Conservation (phyloP, 2,797 vertebrate genomes). For the Halcyon leucocephala region DNA sequence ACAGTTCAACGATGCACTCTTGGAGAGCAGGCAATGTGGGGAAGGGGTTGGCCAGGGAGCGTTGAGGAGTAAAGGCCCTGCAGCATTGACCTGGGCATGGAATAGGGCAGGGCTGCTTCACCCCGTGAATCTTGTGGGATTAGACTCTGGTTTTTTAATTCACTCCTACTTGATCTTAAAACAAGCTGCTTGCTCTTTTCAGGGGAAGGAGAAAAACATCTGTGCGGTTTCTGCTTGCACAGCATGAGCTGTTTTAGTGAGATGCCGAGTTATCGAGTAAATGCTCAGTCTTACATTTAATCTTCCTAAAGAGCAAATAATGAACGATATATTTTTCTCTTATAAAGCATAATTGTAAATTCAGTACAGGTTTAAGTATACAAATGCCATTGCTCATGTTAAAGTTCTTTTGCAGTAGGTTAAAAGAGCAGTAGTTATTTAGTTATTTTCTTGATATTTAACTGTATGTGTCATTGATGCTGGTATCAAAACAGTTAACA, state of each 20-base stretch:
- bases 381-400: background rate
- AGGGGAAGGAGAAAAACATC: background rate
- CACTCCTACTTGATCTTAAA: background rate
- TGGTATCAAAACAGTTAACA: background rate
- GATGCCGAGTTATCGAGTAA: background rate
- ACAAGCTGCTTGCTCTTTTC: background rate
- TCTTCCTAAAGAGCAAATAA: background rate
- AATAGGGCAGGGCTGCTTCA: background rate
- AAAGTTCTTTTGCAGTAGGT: background rate
- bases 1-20: rapidly evolving
- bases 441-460: background rate
- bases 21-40: rapidly evolving
- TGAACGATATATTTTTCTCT: background rate
- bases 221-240: background rate
- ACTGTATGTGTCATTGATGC: background rate
- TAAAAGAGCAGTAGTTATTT: background rate
- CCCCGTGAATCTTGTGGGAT: rapidly evolving
- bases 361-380: background rate
- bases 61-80: too few relatives aligned
- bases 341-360: background rate
- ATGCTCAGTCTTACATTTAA: background rate
- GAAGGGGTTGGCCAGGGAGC: background rate
- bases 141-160: background rate
- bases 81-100: background rate
- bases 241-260: background rate